Base-by-base conservation (phyloP, 1,140 invertebrate genomes). In the Brachionus plicatilis region DNA sequence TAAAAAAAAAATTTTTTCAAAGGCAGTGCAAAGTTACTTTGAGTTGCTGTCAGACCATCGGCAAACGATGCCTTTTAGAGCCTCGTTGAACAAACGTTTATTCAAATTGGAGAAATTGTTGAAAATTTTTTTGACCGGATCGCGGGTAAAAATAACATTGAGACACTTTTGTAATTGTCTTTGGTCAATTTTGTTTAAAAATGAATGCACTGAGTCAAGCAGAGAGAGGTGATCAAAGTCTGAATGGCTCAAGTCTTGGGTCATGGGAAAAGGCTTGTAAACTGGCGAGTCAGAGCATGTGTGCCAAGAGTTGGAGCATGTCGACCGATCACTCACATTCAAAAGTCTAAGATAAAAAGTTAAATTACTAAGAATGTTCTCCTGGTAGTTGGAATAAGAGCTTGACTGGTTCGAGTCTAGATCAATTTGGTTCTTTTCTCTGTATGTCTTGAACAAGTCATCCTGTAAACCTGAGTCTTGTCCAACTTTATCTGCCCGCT, bases 31-130 rank as follows among this genome's bases (percentile, higher is more conserved):
- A 45, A 8, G 6, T 50, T 76, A 76, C 41, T 50, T 50, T 17
- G 41, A 45, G 14, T 29, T 70, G 41, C 17, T 43, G 5, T 41
- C 70, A 45, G 72, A 17, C 72, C 72, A 76, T 50, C 72, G 43
- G 24, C 43, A 50, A 12, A 76, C 24, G 7, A 76, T 47, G n/a
- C 72, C 72, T 3, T 11, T 76, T 11, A 76, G n/a, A 76, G 41
- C 43, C 24, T 50, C 27, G 12, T 76, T 76, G 20, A 76, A 76
- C 20, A 76, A 47, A 2, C 72, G 41, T 2, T 76, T 76, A 50
- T 76, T 76, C n/a, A 76, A 29, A 76, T 76, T 76, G 6, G n/a
- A 20, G 29, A 76, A 76, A 29, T 76, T 76, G 14, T 24, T 76
- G 14, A 76, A 50, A 24, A 76, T 50, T 76, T 50, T 76, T 76